Evolutionary conservation across 2,888 invertebrate species (phyloP), one percentile per base, ranked within the genome.

Genomic region (Nipponacmea schrenckii): DNA sequence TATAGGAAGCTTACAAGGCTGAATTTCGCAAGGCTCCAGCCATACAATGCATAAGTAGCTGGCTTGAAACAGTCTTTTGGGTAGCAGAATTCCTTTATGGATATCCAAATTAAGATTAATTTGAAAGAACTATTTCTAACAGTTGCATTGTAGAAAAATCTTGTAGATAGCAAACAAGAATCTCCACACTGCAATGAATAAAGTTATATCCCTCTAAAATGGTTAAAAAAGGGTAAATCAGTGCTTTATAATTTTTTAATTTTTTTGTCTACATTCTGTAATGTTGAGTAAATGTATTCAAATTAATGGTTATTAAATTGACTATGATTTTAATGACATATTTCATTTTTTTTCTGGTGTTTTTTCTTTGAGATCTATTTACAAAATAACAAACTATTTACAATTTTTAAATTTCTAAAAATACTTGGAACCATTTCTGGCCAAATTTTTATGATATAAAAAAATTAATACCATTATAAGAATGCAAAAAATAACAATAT

Each of bases 371-470:
- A 70, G 71, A 71, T 67, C 71, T 71, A 71, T 71, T 31, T 71
- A 71, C 71, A 71, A 26, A 39, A 45, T 71, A 71, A 71, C 71
- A 67, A 67, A 45, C 63, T 71, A 71, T 71, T 26, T 71, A 71
- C 71, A 71, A 50, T 62, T 48, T n/a, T 27, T 39, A 70, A 67
- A 45, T 46, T 44, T 64, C 69, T 69, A 64, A 68, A 69, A 69
- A 50, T 64, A 64, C 64, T 64, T 69, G 46, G 20, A 63, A 69
- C 68, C 68, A 56, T 56, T 56, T 56, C 56, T 56, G 56, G 56
- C 24, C 24, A 56, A 24, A 56, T 56, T 56, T 56, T 24, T 56
- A 24, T 39, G 39, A 39, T 39, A 56, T 56, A 56, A 24, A 56
- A 48, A 56, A 56, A 56, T 56, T 56, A 56, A 56, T 56, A 56